phyloP scores from a whole-genome alignment of 2,797 vertebrate species.

The Clarias fuscus region DNA sequence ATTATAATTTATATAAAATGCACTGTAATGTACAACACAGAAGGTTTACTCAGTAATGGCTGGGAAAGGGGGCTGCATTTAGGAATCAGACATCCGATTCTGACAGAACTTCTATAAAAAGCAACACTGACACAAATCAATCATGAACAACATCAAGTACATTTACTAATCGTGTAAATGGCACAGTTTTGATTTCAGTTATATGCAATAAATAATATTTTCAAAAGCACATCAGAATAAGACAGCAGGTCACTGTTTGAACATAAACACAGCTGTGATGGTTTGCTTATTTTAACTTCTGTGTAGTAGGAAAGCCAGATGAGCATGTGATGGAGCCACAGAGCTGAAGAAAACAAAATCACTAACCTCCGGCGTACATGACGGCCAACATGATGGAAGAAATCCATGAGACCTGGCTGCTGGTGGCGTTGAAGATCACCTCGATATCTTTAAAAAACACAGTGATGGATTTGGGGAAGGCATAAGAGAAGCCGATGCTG shows the following conservation, averaged over 20 bases:
- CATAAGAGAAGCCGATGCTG: conserved; percentile 96
- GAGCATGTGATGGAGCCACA: background rate
- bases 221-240: conserved; percentile 5
- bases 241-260: conserved; percentile 18
- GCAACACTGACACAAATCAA: background rate
- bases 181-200: background rate
- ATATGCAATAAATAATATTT: background rate
- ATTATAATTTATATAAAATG: too few relatives aligned
- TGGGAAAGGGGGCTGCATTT: background rate
- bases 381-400: conserved; percentile 97
- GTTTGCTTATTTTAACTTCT: conserved; percentile 28
- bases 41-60: too few relatives aligned
- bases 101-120: background rate
- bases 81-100: background rate
- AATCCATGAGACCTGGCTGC: conserved; percentile 97
- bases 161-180: background rate
- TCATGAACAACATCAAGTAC: background rate
- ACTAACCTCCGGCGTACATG: conserved; percentile 94
- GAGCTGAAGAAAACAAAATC: background rate
- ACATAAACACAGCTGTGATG: conserved; percentile 30
- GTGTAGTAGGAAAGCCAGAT: conserved; percentile 1
- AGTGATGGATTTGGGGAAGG: conserved; percentile 96
- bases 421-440: conserved; percentile 85
- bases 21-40: too few relatives aligned
- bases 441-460: conserved; percentile 99